Conservation (phyloP, 2,797 vertebrate genomes). For the Danio jaintianensis region DNA sequence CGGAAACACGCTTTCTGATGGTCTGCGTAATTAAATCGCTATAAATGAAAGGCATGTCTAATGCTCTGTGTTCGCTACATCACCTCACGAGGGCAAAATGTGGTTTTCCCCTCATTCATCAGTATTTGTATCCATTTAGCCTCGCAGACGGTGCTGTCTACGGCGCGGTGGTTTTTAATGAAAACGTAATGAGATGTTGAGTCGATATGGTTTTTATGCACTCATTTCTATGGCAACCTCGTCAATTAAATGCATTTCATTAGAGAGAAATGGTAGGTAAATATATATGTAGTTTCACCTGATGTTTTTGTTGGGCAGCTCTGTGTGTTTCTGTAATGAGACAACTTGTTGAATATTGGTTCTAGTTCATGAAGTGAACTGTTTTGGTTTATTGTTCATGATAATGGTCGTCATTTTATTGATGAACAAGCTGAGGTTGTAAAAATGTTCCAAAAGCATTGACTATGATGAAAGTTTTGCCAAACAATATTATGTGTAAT, state of each 20-base stretch:
- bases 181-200: constrained; percentile 46
- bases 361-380: background rate
- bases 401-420: no score
- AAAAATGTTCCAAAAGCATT: no score
- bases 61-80: constrained; percentile 42
- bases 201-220: background rate
- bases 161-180: constrained; percentile 30
- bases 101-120: constrained; percentile 25
- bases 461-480: no score
- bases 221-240: constrained; percentile 4
- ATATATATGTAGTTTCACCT: background rate
- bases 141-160: background rate
- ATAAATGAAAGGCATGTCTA: constrained; percentile 32
- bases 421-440: no score
- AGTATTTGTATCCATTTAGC: constrained; percentile 35
- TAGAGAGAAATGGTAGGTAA: constrained; percentile 7
- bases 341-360: background rate
- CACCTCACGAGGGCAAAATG: constrained; percentile 34
- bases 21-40: constrained; percentile 57
- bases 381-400: background rate
- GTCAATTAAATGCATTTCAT: constrained; percentile 44
- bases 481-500: no score
- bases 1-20: constrained; percentile 47
- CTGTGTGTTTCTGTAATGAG: background rate
- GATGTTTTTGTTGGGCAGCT: background rate